phyloP scores from a whole-genome alignment of 2,113 vertebrate genomes.

The Silurus glanis region DNA sequence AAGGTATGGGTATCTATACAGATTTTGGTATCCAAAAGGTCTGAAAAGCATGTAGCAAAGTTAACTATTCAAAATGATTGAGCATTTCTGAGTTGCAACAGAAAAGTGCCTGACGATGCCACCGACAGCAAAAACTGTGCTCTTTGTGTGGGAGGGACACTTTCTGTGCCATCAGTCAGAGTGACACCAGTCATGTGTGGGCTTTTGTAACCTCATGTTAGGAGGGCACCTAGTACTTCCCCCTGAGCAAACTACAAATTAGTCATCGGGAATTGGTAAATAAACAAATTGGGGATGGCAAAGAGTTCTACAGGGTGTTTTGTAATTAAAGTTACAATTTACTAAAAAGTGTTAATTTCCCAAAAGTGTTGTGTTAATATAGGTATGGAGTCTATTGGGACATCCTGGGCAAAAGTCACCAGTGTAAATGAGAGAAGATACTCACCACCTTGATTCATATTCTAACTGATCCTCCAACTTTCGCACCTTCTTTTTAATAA shows the following conservation, averaged over 20 bases:
- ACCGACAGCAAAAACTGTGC: neutral
- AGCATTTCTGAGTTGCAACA: neutral
- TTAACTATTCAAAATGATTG: neutral
- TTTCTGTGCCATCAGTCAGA: neutral
- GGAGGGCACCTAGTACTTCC: neutral
- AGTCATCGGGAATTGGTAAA: neutral
- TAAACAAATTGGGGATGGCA: neutral
- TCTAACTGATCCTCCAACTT: conserved; percentile 94
- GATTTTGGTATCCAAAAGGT: too few relatives aligned
- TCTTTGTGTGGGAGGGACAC: neutral
- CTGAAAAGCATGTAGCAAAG: neutral
- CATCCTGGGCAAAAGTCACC: neutral
- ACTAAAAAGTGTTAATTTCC: too few relatives aligned
- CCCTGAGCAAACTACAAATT: neutral
- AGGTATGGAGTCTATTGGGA: too few relatives aligned
- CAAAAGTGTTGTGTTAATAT: too few relatives aligned
- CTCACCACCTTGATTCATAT: conserved; percentile 93
- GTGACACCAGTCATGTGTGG: neutral
- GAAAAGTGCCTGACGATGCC: neutral
- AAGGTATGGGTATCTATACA: neutral
- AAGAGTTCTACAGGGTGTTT: neutral
- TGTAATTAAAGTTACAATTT: too few relatives aligned
- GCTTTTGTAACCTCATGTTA: neutral
- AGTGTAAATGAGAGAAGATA: neutral
- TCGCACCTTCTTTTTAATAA: conserved; percentile 95